Evolutionary conservation across 2,888 invertebrate genomes (phyloP).

Genomic region (Proisotoma minuta): DNA sequence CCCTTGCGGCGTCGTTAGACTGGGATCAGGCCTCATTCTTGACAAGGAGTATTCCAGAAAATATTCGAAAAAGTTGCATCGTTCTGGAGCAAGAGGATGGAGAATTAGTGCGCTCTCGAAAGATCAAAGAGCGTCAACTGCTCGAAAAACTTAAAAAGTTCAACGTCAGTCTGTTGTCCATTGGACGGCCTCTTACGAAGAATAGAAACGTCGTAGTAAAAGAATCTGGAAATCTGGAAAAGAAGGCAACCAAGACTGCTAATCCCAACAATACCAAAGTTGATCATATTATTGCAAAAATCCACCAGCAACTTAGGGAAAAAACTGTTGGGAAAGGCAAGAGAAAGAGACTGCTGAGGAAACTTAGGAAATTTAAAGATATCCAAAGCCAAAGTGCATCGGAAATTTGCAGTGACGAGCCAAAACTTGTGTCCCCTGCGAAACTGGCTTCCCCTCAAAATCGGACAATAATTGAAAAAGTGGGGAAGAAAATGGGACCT

Average conservation of each 20-base stretch:
- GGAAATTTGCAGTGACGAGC: background rate
- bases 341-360: background rate
- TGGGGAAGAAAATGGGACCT: background rate
- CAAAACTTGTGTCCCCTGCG: background rate
- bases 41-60: background rate
- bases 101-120: background rate
- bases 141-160: background rate
- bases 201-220: background rate
- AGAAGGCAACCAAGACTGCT: background rate
- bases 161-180: background rate
- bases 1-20: background rate
- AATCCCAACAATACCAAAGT: background rate
- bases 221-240: background rate
- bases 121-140: background rate
- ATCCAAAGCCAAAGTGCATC: background rate
- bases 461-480: background rate
- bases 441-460: background rate
- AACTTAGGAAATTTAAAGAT: background rate
- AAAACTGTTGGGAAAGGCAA: slow-evolving; percentile 6
- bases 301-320: background rate
- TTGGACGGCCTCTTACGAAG: background rate
- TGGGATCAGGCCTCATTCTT: slow-evolving; percentile 1
- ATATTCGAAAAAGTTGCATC: background rate
- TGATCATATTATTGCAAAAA: background rate
- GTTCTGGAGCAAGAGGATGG: background rate